Base-by-base conservation (phyloP, 2,888 invertebrate species). In the Calephelis perditalis region DNA sequence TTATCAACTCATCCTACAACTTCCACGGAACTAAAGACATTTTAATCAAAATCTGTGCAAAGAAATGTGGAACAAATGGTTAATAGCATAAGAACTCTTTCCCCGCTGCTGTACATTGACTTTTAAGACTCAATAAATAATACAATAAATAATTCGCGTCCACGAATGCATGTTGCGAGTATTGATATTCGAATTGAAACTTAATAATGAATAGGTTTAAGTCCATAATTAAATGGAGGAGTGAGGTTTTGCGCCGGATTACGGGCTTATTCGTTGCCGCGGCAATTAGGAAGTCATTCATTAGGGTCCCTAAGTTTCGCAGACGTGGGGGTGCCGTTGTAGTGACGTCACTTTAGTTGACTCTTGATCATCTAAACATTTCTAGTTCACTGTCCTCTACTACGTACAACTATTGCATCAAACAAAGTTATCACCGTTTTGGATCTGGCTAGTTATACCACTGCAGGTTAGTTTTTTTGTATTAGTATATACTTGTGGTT, bases 201-300 rank as follows among this genome's bases (percentile, higher is more conserved):
- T 84, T 77, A 86, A 77, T 72, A 79, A 72, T 78, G 69, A 80
- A 86, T 84, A 75, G 74, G 82, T 79, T 77, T 86, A 83, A 83
- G 88, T 84, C 75, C 74, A 88, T 73, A 87, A 88, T 90, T 89
- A 86, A 84, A 84, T 73, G 75, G 70, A 73, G 77, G 64, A 70
- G 69, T 56, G 63, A 65, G 70, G 71, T 79, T 80, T 82, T 82
- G 82, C 80, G 84, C 82, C 84, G 84, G 86, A 86, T 84, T 86
- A 82, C 81, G 80, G 74, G 81, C 80, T 84, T 82, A 82, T 86
- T 86, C 83, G 85, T 80, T 79, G 81, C 79, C 75, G 85, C 86
- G 86, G 86, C 89, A 89, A 90, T 90, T 90, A 90, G 90, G 90
- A 89, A 90, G 90, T 90, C 83, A 82, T 88, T 90, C 90, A 90